These are phyloP conservation scores for Dicycla oo DNA, from an alignment of 2,888 invertebrate genomes.

Conservation along the genomic window DNA sequence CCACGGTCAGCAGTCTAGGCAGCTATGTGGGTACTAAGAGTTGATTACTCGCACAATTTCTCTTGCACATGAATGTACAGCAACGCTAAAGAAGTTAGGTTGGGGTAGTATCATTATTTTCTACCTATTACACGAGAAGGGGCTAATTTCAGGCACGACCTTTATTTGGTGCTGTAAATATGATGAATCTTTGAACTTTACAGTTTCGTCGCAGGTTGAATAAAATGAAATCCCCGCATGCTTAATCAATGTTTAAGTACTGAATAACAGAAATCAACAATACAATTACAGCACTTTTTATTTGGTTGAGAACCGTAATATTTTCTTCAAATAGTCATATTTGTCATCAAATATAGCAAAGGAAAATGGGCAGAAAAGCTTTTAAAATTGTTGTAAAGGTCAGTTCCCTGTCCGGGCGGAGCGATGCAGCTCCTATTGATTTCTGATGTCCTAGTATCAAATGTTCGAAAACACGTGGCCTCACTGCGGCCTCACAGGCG, in stretches of 20 bases:
- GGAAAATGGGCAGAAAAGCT: neutral
- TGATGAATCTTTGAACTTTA: too few relatives aligned
- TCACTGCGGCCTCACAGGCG: neutral
- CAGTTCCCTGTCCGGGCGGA: neutral
- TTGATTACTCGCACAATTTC: neutral
- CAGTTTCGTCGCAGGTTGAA: too few relatives aligned
- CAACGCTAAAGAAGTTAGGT: neutral
- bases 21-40: neutral
- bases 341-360: neutral
- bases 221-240: too few relatives aligned
- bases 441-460: conserved; percentile 31
- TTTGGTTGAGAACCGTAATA: too few relatives aligned
- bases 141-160: neutral
- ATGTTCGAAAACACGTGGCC: conserved; percentile 31
- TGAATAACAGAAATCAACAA: neutral
- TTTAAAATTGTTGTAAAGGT: conserved; percentile 1
- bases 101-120: neutral
- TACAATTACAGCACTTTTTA: neutral
- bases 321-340: neutral
- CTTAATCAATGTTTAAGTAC: too few relatives aligned
- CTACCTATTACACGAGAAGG: neutral
- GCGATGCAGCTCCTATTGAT: neutral
- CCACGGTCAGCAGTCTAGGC: neutral
- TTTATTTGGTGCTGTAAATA: neutral
- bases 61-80: too few relatives aligned